Percentiles rank a stretch among this genome's conserved stretches.
phyloP scores from a whole-genome alignment of 2,888 invertebrate species.

The Pollenia angustigena region DNA sequence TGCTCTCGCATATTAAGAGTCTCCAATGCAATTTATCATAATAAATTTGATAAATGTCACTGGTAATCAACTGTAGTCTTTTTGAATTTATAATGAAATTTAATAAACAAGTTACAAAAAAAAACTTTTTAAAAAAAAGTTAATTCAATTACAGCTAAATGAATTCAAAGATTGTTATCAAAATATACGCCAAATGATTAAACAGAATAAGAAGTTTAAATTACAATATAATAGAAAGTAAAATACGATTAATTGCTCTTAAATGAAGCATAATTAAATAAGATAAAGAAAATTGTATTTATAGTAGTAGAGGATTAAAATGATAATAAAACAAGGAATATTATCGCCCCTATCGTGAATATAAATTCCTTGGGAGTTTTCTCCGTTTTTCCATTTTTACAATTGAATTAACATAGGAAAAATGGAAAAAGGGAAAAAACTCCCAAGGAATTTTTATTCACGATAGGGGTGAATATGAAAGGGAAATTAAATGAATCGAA shows the following conservation, averaged over 20 bases:
- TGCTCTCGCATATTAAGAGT: slow-evolving; percentile 20
- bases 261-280: neutral
- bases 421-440: too few species aligned
- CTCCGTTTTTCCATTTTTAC: too few species aligned
- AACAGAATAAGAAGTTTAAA: neutral
- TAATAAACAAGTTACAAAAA: slow-evolving; percentile 27
- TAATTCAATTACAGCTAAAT: slow-evolving; percentile 15
- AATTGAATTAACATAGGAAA: too few species aligned
- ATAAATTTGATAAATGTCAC: slow-evolving; percentile 63
- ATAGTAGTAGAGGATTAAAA: neutral
- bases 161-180: neutral
- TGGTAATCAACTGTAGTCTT: slow-evolving; percentile 37
- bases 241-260: neutral
- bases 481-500: too few species aligned
- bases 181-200: neutral
- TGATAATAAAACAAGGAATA: too few species aligned
- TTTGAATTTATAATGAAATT: slow-evolving; percentile 37
- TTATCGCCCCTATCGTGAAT: too few species aligned
- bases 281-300: neutral
- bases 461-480: too few species aligned
- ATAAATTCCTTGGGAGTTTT: too few species aligned
- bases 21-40: slow-evolving; percentile 50
- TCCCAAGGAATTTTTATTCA: too few species aligned
- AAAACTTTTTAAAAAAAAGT: slow-evolving; percentile 10
- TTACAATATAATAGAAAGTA: neutral